Evolutionary conservation across 2,797 vertebrate species (phyloP).

Genomic region (Meda fulgida): DNA sequence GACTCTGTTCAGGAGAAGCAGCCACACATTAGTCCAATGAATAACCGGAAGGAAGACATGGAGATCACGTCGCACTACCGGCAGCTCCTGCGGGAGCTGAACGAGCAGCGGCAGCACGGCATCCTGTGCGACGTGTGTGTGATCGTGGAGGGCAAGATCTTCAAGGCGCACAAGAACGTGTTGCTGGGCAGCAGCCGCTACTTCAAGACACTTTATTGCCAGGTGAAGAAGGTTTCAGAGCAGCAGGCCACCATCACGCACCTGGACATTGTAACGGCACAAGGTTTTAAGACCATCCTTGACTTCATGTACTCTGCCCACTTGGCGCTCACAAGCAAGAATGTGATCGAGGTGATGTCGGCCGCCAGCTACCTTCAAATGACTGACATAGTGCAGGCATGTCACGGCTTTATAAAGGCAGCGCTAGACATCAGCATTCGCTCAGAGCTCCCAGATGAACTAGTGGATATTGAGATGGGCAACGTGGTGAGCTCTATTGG

Average conservation of each 20-base stretch:
- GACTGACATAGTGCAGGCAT: conserved; percentile 98
- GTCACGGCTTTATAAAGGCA: conserved; percentile 96
- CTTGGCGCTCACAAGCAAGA: conserved; percentile 95
- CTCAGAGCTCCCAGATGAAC: conserved; percentile 90
- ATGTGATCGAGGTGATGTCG: conserved; percentile 98
- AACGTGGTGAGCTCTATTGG: conserved; percentile 79
- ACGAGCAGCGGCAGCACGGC: conserved; percentile 95
- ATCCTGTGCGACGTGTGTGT: conserved; percentile 96
- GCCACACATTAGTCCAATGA: conserved; percentile 88
- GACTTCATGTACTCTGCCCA: conserved; percentile 99
- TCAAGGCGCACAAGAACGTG: conserved; percentile 96
- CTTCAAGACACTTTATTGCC: conserved; percentile 98
- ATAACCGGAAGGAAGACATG: conserved; percentile 98
- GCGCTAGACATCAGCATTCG: conserved; percentile 98
- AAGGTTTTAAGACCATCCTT: conserved; percentile 96
- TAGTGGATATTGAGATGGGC: conserved; percentile 89
- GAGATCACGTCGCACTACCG: conserved; percentile 98
- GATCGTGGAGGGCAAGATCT: conserved; percentile 96
- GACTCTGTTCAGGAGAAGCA: conserved; percentile 78
- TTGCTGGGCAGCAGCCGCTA: conserved; percentile 96
- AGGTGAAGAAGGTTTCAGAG: conserved; percentile 85
- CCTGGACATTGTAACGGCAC: conserved; percentile 95
- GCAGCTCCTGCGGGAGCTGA: conserved; percentile 94
- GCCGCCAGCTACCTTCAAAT: conserved; percentile 98
- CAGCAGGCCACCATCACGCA: conserved; percentile 94